Base-by-base conservation (phyloP, 2,797 vertebrate species). In the Neosilurus mollespiculum region DNA sequence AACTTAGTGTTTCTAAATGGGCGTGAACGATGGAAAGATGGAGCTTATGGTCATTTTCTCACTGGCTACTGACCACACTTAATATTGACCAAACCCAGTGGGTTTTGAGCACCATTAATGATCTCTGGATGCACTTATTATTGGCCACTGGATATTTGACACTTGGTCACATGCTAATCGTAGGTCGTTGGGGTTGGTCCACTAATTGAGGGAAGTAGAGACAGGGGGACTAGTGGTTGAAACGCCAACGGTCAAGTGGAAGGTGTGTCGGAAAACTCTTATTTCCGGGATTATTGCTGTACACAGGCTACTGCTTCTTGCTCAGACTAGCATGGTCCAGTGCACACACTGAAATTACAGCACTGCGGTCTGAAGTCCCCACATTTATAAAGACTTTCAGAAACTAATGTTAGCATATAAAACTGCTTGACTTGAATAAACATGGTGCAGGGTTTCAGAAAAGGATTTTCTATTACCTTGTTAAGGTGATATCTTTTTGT, bases 181-280 rank as follows among this genome's bases (percentile, higher is more conserved):
- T 6, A 71, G 91, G 90, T 93, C 90, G 90, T 83, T 73, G 2
- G 2, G 78, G 86, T 87, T 84, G 84, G 87, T 83, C 75, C 89
- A 80, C 86, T 91, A 90, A 92, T 81, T 92, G 88, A 91, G 10
- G 8, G 82, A 89, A 90, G 86, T 86, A 88, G 88, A 87, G 65
- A 81, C 82, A 82, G 71, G 76, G 59, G 70, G 75, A 71, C 64
- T 37, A 67, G 65, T 65, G 30, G 61, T 30, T 70, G 72, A 61
- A 72, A 82, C 34, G 26, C 26, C 26, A 70, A 49, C 66, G 78
- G 84, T 81, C 81, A 84, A 84, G 75, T 80, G 51, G 65, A 24
- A 4, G 1, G 62, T 69, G 15, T 78, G 69, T 82, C 54, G 49
- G 15, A 51, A 70, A 80, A 76, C 20, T 15, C 62, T 69, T 69